Evolutionary conservation across 2,113 vertebrate genomes (phyloP).

Genomic region (Microcebus tavaratra): DNA sequence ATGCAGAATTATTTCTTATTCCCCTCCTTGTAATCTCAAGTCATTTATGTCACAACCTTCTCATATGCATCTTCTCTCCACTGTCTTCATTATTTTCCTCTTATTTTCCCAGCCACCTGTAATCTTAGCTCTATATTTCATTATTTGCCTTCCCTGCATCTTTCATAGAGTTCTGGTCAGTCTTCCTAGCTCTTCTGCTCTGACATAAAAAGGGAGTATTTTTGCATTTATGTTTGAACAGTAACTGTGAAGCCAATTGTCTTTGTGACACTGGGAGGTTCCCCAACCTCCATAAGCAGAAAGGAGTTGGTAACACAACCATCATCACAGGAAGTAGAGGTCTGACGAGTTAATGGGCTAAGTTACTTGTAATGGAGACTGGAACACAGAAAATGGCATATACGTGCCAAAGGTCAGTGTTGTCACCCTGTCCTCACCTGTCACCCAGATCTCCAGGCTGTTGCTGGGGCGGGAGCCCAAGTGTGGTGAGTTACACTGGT

Average conservation of each 20-base stretch:
- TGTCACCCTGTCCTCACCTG: neutral
- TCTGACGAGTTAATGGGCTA: neutral
- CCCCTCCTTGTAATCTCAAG: neutral
- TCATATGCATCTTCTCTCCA: neutral
- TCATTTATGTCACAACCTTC: neutral
- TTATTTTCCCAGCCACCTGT: neutral
- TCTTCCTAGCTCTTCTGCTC: neutral
- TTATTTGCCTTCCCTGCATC: neutral
- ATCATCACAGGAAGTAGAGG: neutral
- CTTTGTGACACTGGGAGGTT: neutral
- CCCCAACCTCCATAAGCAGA: neutral
- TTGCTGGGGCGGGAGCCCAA: neutral
- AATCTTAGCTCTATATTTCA: neutral
- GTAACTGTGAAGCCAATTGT: too few species aligned
- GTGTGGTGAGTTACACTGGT: neutral
- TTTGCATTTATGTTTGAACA: neutral
- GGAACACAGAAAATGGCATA: neutral
- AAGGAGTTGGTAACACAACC: neutral
- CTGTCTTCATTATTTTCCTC: neutral
- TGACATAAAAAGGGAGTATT: neutral
- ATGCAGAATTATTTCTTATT: neutral
- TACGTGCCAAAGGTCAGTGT: too few species aligned
- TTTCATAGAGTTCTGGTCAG: neutral
- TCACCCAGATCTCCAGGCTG: neutral
- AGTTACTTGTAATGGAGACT: neutral